These are phyloP conservation scores for Sternotherus odoratus DNA, from an alignment of 2,797 vertebrate genomes.

Conservation along the genomic window DNA sequence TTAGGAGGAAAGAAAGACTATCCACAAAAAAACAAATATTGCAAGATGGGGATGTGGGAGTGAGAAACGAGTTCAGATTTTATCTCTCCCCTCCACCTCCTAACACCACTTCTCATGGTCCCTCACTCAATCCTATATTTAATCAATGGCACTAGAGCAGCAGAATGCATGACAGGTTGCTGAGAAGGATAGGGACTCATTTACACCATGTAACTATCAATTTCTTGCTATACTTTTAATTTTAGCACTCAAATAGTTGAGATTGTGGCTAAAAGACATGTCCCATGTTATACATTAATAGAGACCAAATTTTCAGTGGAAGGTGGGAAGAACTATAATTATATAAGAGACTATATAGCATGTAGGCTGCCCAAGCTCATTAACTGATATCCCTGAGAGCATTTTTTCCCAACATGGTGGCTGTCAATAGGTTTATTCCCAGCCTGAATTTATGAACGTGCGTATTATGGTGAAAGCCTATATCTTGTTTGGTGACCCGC, in stretches of 20 bases:
- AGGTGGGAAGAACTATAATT: background rate
- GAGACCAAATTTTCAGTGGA: background rate
- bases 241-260: background rate
- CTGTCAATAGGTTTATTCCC: too few species aligned
- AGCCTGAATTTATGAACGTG: too few species aligned
- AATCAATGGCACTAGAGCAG: background rate
- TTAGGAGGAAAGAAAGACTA: background rate
- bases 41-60: background rate
- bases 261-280: background rate
- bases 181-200: background rate
- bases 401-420: too few species aligned
- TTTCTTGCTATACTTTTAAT: background rate
- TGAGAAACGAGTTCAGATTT: background rate
- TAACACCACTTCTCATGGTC: background rate
- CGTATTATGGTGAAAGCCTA: too few species aligned
- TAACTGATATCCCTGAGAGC: background rate
- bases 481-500: too few species aligned
- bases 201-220: background rate
- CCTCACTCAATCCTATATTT: background rate
- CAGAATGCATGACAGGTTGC: background rate
- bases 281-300: background rate
- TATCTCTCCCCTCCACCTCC: background rate
- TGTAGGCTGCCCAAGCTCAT: background rate
- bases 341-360: background rate
- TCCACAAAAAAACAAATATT: background rate